Evolutionary conservation across 1,140 invertebrate species (phyloP).

Genomic region (Leucophenga varia): DNA sequence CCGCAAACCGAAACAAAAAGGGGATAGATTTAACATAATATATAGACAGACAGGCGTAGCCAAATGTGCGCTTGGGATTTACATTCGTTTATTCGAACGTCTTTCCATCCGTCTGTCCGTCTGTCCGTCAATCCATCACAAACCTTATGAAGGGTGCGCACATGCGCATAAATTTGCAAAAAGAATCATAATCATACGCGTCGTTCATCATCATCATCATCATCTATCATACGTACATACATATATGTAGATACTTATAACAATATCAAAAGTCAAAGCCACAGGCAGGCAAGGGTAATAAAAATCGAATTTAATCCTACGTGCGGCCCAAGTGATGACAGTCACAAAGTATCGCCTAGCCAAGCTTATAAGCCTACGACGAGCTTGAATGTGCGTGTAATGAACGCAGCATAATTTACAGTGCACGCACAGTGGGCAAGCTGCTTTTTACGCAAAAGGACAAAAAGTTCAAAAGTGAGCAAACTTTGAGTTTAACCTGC

Average conservation of each 20-base stretch:
- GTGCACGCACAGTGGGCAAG: conserved; percentile 21
- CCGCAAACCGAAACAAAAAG: too few relatives aligned
- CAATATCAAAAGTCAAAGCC: too few relatives aligned
- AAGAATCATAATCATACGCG: too few relatives aligned
- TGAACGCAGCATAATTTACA: not conserved
- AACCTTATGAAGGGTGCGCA: conserved; percentile 29
- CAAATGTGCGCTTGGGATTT: too few relatives aligned
- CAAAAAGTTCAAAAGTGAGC: too few relatives aligned
- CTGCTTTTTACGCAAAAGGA: too few relatives aligned
- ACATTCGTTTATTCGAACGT: not conserved
- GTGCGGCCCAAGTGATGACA: conserved; percentile 47
- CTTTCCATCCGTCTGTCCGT: not conserved
- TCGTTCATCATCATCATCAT: too few relatives aligned
- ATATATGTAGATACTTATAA: not conserved
- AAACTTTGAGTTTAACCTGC: too few relatives aligned
- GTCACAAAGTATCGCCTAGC: too few relatives aligned
- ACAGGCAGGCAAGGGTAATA: conserved; percentile 33
- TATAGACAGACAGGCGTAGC: too few relatives aligned
- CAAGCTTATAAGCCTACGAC: too few relatives aligned
- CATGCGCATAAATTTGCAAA: conserved; percentile 44
- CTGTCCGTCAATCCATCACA: not conserved
- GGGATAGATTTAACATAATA: too few relatives aligned
- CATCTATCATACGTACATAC: not conserved
- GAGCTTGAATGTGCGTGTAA: conserved; percentile 24
- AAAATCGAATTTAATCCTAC: conserved; percentile 54